Base-by-base conservation (phyloP, 2,888 invertebrate genomes). In the Argyra leucocephala region DNA sequence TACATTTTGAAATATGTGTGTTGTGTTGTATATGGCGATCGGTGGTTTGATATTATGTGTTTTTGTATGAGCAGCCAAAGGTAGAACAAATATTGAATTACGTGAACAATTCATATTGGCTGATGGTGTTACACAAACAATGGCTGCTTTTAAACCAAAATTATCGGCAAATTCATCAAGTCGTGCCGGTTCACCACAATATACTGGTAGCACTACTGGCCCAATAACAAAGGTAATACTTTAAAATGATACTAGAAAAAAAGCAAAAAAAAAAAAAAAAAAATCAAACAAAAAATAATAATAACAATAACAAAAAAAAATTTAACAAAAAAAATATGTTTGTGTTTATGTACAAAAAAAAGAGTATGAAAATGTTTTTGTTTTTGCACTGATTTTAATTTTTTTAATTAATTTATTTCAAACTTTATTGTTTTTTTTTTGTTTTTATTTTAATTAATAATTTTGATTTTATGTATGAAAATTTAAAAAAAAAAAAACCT, bases 31-130 rank as follows among this genome's bases (percentile, higher is more conserved):
- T n/a, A n/a, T n/a, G n/a, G n/a, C n/a, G n/a, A n/a, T n/a, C n/a
- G n/a, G n/a, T n/a, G n/a, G n/a, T n/a, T n/a, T n/a, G n/a, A n/a
- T n/a, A 31, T 10, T 31, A 6, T 31, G 31, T 31, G 31, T 31
- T 7, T 31, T 10, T 66, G 68, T 67, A 63, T 23, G 81, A 67
- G 73, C 83, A 97, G 97, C 97, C 85, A 96, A 97, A 86, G 98
- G 98, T 85, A 92, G 98, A 84, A 97, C 97, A 83, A 99, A 99
- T 88, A 93, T 97, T 85, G 97, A 98, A 86, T 89, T 99, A 80
- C 89, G 98, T 80, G 98, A 98, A 84, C 94, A 96, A 85, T 98
- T 98, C 86, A 94, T 96, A 82, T 86, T 98, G 85, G 96, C 98
- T 76, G 93, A 96, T 81, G 97, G 98, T 80, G 96, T 96, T 74